Conservation (phyloP, 2,888 invertebrate species). For the Creontiades dilutus region DNA sequence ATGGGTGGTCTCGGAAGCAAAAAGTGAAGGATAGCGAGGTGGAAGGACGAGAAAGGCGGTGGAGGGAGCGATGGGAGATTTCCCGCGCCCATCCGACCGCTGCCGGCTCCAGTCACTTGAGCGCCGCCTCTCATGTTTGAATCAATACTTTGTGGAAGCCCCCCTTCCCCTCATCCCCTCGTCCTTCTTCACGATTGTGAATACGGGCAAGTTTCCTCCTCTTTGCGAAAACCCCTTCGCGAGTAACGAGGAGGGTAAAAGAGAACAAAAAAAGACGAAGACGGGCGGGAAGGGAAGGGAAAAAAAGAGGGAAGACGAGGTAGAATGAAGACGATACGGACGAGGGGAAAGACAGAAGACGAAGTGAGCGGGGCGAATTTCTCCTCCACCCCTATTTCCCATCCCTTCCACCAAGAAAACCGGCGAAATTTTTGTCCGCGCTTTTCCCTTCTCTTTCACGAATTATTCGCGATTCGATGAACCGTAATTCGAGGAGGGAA, state of each 20-base stretch:
- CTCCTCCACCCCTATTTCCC: neutral
- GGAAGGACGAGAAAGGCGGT: neutral
- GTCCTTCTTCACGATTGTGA: constrained; percentile 29
- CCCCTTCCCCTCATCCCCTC: neutral
- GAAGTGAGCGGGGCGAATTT: neutral
- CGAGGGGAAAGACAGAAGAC: neutral
- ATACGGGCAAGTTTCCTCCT: constrained; percentile 38
- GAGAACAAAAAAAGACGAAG: neutral
- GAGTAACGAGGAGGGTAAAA: neutral
- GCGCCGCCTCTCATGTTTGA: constrained; percentile 67
- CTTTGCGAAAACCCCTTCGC: neutral
- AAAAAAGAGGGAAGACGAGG: neutral
- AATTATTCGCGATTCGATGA: constrained; percentile 64
- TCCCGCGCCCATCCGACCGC: constrained; percentile 57
- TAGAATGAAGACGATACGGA: neutral
- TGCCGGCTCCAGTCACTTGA: constrained; percentile 59
- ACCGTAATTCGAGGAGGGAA: constrained; percentile 55
- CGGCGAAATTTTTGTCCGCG: neutral
- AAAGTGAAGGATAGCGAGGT: neutral
- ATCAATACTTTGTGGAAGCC: constrained; percentile 67
- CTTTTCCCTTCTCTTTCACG: constrained; percentile 8
- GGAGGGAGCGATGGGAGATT: constrained; percentile 7
- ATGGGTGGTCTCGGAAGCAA: neutral
- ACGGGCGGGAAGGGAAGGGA: neutral
- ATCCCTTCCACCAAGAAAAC: neutral